Percentiles rank a stretch among this genome's conserved stretches.
Evolutionary conservation across 2,888 invertebrate species (phyloP).

Genomic region (Ectemnius continuus): DNA sequence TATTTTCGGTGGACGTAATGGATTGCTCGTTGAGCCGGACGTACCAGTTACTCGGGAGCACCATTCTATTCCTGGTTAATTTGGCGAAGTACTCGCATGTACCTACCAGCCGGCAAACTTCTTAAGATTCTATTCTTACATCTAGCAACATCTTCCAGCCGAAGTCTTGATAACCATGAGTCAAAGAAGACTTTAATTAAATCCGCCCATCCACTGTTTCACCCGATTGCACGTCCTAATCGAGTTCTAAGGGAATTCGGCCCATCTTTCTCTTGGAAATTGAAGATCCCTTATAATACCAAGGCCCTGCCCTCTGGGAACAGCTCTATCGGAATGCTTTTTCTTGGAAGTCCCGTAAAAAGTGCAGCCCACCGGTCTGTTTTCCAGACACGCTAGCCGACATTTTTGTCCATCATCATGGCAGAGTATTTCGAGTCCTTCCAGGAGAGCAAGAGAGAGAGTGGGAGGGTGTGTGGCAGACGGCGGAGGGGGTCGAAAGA

Average conservation of each 20-base stretch:
- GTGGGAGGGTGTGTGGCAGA: conserved; percentile 41
- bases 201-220: conserved; percentile 77
- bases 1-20: no score
- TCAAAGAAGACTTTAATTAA: conserved; percentile 77
- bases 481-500: conserved; percentile 61
- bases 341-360: conserved; percentile 3
- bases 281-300: conserved; percentile 20
- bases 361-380: conserved; percentile 30
- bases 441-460: conserved; percentile 38
- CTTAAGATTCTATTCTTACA: conserved; percentile 70
- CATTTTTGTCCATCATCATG: conserved; percentile 66
- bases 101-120: conserved; percentile 57
- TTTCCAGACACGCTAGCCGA: conserved; percentile 44
- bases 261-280: conserved; percentile 58
- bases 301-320: conserved; percentile 8
- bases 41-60: background rate
- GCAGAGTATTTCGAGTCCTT: conserved; percentile 49
- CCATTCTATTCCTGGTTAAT: conserved; percentile 45
- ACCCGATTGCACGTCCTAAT: conserved; percentile 76
- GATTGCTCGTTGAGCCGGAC: conserved; percentile 20
- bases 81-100: conserved; percentile 48
- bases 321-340: background rate
- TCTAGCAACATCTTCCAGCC: conserved; percentile 59
- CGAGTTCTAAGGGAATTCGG: conserved; percentile 71
- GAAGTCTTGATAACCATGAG: conserved; percentile 60